These are phyloP conservation scores for Macrobrachium rosenbergii DNA, from an alignment of 1,140 invertebrate species.

Conservation along the genomic window DNA sequence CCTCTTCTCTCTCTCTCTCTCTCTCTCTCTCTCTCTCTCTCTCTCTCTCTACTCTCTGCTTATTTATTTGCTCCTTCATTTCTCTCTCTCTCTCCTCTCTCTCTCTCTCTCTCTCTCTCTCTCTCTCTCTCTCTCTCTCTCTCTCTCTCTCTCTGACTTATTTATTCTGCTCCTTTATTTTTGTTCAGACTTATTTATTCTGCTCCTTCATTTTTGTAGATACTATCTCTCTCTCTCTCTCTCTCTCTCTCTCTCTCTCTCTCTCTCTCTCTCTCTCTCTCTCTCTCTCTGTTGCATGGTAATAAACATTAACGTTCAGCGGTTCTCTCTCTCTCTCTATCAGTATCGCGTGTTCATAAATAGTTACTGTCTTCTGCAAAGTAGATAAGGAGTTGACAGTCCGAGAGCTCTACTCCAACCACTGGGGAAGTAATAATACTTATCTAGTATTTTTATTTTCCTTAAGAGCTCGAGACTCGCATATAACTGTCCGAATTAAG, in stretches of 20 bases:
- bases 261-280: background rate
- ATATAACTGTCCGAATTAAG: too few relatives aligned
- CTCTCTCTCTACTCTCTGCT: background rate
- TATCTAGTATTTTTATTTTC: too few relatives aligned
- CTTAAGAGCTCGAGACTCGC: too few relatives aligned
- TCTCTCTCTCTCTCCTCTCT: background rate
- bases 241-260: background rate
- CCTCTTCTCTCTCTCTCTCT: background rate
- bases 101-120: background rate
- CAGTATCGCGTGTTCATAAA: too few relatives aligned
- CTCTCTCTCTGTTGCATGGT: too few relatives aligned
- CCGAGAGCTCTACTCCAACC: too few relatives aligned
- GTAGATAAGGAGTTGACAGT: too few relatives aligned
- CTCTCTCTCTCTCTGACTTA: background rate
- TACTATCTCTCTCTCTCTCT: background rate
- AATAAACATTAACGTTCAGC: too few relatives aligned
- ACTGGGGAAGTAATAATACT: too few relatives aligned
- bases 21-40: background rate
- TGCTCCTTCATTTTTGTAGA: background rate
- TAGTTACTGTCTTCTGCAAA: too few relatives aligned
- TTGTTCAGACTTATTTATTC: background rate
- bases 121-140: background rate
- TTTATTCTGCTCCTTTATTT: background rate
- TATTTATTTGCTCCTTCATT: background rate
- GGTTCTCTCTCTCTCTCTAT: too few relatives aligned